phyloP scores from a whole-genome alignment of 2,888 invertebrate species.

The Tryphoninae sp. region DNA sequence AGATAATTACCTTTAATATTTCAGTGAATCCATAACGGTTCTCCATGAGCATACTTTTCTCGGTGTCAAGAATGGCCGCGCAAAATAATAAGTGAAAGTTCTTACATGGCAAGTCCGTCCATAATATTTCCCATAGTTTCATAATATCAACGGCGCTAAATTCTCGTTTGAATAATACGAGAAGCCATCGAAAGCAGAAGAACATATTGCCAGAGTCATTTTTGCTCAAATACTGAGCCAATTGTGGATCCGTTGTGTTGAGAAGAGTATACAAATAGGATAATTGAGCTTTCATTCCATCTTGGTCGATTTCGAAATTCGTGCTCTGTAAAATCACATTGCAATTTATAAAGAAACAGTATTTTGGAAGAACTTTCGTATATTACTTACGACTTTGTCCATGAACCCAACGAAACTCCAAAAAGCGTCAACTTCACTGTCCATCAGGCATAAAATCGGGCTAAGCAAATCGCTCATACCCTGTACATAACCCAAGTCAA shows the following conservation, averaged over 20 bases:
- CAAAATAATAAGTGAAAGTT: constrained; percentile 98
- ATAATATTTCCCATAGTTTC: constrained; percentile 97
- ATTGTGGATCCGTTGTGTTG: constrained; percentile 90
- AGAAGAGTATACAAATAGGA: constrained; percentile 91
- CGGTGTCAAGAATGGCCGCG: constrained; percentile 95
- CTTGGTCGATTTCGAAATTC: constrained; percentile 98
- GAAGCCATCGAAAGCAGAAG: constrained; percentile 99
- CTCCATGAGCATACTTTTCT: constrained; percentile 93
- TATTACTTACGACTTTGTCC: constrained; percentile 91
- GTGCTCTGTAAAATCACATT: constrained; percentile 80
- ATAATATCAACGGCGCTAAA: constrained; percentile 93
- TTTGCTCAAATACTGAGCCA: constrained; percentile 92
- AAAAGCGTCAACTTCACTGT: constrained; percentile 97
- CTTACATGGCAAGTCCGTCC: constrained; percentile 96
- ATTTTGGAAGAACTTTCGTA: not conserved
- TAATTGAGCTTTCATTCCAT: constrained; percentile 97
- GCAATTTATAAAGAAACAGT: constrained; percentile 14
- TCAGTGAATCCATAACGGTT: constrained; percentile 97
- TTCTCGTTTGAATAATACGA: constrained; percentile 98
- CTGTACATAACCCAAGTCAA: constrained; percentile 97
- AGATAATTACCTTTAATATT: constrained; percentile 90
- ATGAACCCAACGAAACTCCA: constrained; percentile 99
- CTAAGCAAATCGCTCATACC: constrained; percentile 99
- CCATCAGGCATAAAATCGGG: constrained; percentile 93
- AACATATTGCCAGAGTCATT: constrained; percentile 98